A percentile compares a stretch with the other conserved stretches of the same genome.
Conservation (phyloP, 1,140 invertebrate species). For the Bombyx mandarina region DNA sequence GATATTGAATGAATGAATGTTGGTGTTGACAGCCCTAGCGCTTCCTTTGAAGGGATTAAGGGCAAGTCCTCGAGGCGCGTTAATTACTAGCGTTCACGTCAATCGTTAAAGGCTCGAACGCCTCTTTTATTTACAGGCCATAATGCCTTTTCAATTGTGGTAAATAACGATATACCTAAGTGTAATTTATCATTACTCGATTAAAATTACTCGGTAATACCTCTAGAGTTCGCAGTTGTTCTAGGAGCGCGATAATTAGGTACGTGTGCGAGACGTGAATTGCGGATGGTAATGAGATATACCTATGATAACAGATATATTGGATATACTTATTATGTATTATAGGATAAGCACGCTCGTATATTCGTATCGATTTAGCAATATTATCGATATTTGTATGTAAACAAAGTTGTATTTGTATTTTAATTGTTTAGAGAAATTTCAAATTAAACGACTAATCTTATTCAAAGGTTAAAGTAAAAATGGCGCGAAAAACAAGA, state of each 20-base stretch:
- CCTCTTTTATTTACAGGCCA: constrained; percentile 28
- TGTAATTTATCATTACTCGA: too few species aligned
- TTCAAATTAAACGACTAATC: background rate
- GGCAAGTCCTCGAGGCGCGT: constrained; percentile 21
- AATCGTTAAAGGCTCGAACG: constrained; percentile 29
- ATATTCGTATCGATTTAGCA: background rate
- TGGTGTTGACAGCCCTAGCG: constrained; percentile 20
- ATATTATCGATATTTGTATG: too few species aligned
- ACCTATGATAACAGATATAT: too few species aligned
- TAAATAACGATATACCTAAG: constrained; percentile 14
- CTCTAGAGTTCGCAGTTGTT: too few species aligned
- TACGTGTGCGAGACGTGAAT: too few species aligned
- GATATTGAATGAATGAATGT: background rate
- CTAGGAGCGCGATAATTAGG: too few species aligned
- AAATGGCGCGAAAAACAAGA: constrained; percentile 6
- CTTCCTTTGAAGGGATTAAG: constrained; percentile 35
- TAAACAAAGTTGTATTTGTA: too few species aligned
- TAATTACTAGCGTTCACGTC: constrained; percentile 32
- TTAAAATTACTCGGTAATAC: too few species aligned
- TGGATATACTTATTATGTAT: too few species aligned
- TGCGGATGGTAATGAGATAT: too few species aligned
- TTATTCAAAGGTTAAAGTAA: constrained; percentile 18
- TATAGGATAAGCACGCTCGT: background rate
- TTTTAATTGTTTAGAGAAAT: background rate
- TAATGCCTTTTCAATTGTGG: constrained; percentile 13